Percentiles rank a stretch among this genome's conserved stretches.
Conservation (phyloP, 1,140 invertebrate species). For the Pteromalus puparum region DNA sequence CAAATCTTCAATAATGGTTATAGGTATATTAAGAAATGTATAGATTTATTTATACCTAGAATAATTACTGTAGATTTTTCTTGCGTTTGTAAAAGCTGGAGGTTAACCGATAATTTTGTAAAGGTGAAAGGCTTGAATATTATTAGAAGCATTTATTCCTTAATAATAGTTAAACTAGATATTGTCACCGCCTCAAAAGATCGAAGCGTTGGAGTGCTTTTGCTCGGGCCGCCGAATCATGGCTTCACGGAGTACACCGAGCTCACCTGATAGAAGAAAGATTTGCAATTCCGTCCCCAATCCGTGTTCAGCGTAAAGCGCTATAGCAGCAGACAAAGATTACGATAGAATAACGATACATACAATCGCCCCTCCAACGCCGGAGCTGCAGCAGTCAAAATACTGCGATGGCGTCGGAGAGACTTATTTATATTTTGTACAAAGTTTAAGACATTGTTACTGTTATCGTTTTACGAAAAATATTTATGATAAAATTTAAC, state of each 20-base stretch:
- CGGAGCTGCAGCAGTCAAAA: background rate
- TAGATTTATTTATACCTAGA: too few relatives aligned
- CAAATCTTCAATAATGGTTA: too few relatives aligned
- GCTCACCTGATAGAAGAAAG: constrained; percentile 70
- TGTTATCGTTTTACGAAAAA: constrained; percentile 52
- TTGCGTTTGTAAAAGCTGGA: background rate
- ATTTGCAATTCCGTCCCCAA: constrained; percentile 43
- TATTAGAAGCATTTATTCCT: constrained; percentile 35
- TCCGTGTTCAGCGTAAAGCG: background rate
- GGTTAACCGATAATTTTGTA: too few relatives aligned
- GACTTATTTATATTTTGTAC: constrained; percentile 54
- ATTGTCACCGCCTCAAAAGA: constrained; percentile 77
- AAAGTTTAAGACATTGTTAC: constrained; percentile 51
- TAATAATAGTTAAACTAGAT: constrained; percentile 64
- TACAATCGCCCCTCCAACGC: background rate
- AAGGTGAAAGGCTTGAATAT: too few relatives aligned
- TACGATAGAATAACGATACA: constrained; percentile 1
- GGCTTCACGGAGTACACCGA: constrained; percentile 76
- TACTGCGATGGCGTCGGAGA: background rate
- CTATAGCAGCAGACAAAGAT: background rate
- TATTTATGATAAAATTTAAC: too few relatives aligned
- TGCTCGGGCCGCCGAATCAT: constrained; percentile 76
- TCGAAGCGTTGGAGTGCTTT: constrained; percentile 74
- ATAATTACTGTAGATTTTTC: background rate
- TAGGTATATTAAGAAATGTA: too few relatives aligned